A percentile compares a stretch with the other conserved stretches of the same genome.
Conservation (phyloP, 2,113 vertebrate species). For the Lophura nycthemera region DNA sequence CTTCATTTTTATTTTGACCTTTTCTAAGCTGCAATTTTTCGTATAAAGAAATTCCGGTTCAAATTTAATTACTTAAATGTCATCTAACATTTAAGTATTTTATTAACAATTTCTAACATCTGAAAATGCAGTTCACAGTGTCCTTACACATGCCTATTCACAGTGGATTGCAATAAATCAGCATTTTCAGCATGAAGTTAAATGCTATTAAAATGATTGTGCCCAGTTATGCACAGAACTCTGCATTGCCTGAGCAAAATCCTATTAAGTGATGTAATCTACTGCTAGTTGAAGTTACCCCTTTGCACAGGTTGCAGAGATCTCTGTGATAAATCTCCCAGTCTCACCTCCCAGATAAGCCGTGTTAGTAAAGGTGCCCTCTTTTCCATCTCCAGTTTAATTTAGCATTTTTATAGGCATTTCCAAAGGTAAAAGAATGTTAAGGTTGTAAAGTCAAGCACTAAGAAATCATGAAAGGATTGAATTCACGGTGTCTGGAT, state of each 20-base stretch:
- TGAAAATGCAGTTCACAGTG: neutral
- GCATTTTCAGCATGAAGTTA: conserved; percentile 19
- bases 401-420: neutral
- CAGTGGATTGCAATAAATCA: neutral
- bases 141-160: neutral
- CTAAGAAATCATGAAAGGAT: neutral
- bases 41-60: neutral
- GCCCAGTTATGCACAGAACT: neutral
- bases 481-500: neutral
- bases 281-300: neutral
- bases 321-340: neutral
- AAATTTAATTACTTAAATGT: neutral
- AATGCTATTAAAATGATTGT: conserved; percentile 1
- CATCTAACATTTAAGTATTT: too few relatives aligned
- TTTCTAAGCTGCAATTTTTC: neutral
- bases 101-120: neutral
- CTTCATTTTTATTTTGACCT: neutral
- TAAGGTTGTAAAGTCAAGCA: neutral
- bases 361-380: neutral
- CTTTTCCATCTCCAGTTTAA: neutral
- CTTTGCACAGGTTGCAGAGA: neutral
- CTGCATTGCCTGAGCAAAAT: neutral
- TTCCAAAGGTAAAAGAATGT: neutral
- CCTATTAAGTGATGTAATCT: conserved; percentile 2
- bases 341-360: neutral